These are phyloP conservation scores for Hephaestus fuliginosus DNA, from an alignment of 2,797 vertebrate genomes.

Conservation along the genomic window DNA sequence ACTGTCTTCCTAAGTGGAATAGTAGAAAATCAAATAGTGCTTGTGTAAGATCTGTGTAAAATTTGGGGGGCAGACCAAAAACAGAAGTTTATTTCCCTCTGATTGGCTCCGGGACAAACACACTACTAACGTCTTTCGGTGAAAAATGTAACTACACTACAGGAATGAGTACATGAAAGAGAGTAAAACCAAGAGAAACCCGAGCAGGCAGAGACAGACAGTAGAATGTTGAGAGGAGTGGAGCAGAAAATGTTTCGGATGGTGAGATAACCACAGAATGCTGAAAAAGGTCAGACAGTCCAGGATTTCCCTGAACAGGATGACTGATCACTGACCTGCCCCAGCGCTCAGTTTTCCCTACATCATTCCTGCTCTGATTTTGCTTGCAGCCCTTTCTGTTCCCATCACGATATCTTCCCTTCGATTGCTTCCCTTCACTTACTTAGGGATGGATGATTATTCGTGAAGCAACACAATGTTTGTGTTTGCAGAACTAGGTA, in stretches of 20 bases:
- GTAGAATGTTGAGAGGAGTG: constrained; percentile 4
- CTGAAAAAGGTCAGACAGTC: constrained; percentile 23
- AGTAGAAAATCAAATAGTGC: neutral
- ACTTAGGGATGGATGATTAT: neutral
- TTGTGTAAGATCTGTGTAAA: neutral
- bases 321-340: constrained; percentile 31
- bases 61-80: too few relatives aligned
- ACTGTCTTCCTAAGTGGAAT: too few relatives aligned
- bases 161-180: neutral
- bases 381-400: neutral
- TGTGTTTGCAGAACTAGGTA: neutral
- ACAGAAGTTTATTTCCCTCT: too few relatives aligned
- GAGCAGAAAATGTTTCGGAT: constrained; percentile 1
- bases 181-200: constrained; percentile 8
- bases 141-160: too few relatives aligned
- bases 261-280: constrained; percentile 5
- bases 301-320: constrained; percentile 60
- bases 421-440: neutral
- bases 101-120: too few relatives aligned
- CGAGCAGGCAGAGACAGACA: constrained; percentile 5
- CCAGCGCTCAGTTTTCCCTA: constrained; percentile 16
- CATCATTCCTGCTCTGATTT: constrained; percentile 3
- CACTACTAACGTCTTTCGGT: constrained; percentile 9
- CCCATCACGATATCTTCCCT: neutral
- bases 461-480: neutral